Evolutionary conservation across 2,113 vertebrate genomes (phyloP), one percentile per base, ranked within the genome.

Genomic region (Leucopternis melanops): DNA sequence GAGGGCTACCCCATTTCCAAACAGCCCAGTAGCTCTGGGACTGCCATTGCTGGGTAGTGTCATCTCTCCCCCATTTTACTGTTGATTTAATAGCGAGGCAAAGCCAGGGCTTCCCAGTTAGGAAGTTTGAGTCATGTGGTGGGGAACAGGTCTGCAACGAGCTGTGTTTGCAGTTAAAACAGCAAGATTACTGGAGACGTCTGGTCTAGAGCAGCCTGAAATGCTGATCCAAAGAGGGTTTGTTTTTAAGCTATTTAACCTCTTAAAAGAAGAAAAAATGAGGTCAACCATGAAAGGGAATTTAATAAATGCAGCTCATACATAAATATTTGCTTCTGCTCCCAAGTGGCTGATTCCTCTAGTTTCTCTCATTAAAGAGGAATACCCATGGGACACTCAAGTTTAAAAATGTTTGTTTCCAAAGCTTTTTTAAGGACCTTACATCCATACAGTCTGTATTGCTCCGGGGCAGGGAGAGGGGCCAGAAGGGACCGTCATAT

Each of bases 301-400:
- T 92, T 86, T 80, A 80, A 86, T 94, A 83, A 94, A 54, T 81
- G 75, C 80, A 86, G 82, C 79, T 93, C 79, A 34, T 90, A 61
- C 55, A 69, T 77, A 95, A 95, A 95, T 93, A 94, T 88, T 94
- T 97, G 88, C 71, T 92, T 86, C 82, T 93, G 71, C 45, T 96
- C 94, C 79, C 74, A 44, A 82, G 72, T 50, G 95, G 34, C 81
- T 6, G 31, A 44, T 81, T 93, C 75, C 40, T 94, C 54, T 45
- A 21, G 58, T 62, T 94, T 42, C 66, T 70, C 82, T 90, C 10
- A 2, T 70, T 81, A 50, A 70, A 77, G n/a, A 89, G 19, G 31
- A 86, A 78, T 70, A 20, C 86, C 54, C 75, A 2, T 5, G 71
- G 71, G 88, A 92, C 4, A 2, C 63, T 36, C 45, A 42, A 59